Evolutionary conservation across 2,113 vertebrate species (phyloP).

Genomic region (Phoenicopterus ruber): DNA sequence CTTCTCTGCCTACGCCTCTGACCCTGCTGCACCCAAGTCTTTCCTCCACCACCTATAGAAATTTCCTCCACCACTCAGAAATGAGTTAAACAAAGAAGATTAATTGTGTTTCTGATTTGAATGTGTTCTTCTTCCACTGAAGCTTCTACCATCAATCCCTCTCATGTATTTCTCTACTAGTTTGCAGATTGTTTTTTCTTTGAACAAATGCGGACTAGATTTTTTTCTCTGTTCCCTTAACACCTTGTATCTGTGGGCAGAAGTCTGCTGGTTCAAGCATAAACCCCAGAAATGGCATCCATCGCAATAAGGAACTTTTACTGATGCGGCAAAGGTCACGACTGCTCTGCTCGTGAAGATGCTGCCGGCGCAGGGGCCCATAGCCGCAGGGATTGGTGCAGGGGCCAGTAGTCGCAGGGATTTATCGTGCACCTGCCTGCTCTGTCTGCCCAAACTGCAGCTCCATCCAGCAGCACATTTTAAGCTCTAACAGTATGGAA

Average conservation of each 20-base stretch:
- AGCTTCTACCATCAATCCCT: not conserved
- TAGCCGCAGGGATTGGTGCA: not conserved
- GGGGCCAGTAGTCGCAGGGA: not conserved
- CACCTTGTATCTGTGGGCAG: not conserved
- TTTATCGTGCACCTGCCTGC: not conserved
- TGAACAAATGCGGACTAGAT: not conserved
- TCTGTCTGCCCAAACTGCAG: not conserved
- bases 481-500: not conserved
- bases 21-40: not conserved
- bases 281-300: not conserved
- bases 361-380: accelerated
- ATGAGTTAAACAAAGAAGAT: not conserved
- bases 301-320: not conserved
- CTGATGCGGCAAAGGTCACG: not conserved
- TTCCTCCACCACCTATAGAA: not conserved
- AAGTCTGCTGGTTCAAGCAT: not conserved
- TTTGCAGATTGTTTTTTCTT: not conserved
- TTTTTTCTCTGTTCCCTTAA: not conserved
- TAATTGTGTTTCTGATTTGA: not conserved
- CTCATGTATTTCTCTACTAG: not conserved
- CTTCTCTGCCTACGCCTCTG: not conserved
- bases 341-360: not conserved
- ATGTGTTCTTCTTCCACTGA: not conserved
- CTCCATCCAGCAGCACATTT: not conserved
- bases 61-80: not conserved